Evolutionary conservation across 2,888 invertebrate species (phyloP), one percentile per base, ranked within the genome.

Genomic region (Opisthograptis luteolata): DNA sequence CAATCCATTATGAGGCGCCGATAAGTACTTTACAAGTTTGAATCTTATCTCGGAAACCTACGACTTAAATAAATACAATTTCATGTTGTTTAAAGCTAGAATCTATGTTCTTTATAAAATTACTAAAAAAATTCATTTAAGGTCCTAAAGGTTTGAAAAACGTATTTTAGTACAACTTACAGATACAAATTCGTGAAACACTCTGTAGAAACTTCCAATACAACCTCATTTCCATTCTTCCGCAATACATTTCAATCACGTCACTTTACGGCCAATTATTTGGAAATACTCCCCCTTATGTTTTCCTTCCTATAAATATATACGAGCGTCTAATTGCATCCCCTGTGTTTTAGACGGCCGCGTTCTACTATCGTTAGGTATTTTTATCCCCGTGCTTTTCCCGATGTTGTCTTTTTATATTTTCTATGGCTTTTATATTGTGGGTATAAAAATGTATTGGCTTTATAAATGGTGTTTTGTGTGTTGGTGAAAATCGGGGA

Each of bases 201-300:
- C n/a, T n/a, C n/a, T n/a, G n/a, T n/a, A n/a, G n/a, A n/a, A n/a
- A n/a, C n/a, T n/a, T n/a, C n/a, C n/a, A n/a, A n/a, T n/a, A n/a
- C n/a, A n/a, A n/a, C n/a, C n/a, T n/a, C n/a, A n/a, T n/a, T n/a
- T n/a, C n/a, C n/a, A n/a, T 47, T 39, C 44, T 43, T 55, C 47
- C 31, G 42, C 41, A 34, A 47, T 41, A 34, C 41, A 41, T 37
- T 49, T 51, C 22, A 48, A 45, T 47, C 20, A 44, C 50, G 34
- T 40, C 31, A 13, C 53, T 64, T 65, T 62, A 65, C 44, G 54
- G 50, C 53, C 64, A 60, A 64, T 65, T 63, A 65, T 62, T 46
- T 44, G 35, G 47, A 39, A 25, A 58, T 47, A 36, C 43, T 46
- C 58, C 49, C 55, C 39, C 25, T 51, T 52, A 55, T 58, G 49